Base-by-base conservation (phyloP, 1,140 invertebrate genomes). In the Orussus abietinus region DNA sequence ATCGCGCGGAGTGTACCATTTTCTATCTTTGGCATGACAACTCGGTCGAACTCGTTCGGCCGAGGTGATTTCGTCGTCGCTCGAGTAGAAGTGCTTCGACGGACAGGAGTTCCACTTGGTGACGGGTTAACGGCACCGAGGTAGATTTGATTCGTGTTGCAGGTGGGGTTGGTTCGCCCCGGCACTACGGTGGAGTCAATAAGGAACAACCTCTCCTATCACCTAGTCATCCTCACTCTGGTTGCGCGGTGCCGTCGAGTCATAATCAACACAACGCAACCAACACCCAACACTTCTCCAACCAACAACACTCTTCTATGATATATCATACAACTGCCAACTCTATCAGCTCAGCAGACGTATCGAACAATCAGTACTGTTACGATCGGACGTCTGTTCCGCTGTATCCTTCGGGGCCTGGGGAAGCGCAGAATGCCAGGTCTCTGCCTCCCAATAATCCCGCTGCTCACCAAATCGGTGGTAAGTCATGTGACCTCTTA, bases 81-180 rank as follows among this genome's bases (percentile, higher is more conserved):
- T n/a, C n/a, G n/a, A n/a, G n/a, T n/a, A n/a, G n/a, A n/a, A n/a
- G n/a, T n/a, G n/a, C n/a, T n/a, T n/a, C n/a, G n/a, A n/a, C n/a
- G n/a, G n/a, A n/a, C n/a, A n/a, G n/a, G n/a, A n/a, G n/a, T n/a
- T n/a, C n/a, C n/a, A n/a, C n/a, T n/a, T n/a, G n/a, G n/a, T n/a
- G n/a, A n/a, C n/a, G n/a, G n/a, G n/a, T n/a, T n/a, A n/a, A n/a
- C n/a, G n/a, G n/a, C n/a, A n/a, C n/a, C n/a, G 32, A 59, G 49
- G 52, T 67, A 59, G 64, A 66, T 52, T 53, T 33, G 32, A 41
- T 70, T 61, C 58, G 67, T 75, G 71, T 79, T 79, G 51, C 77
- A 79, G 77, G 78, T 78, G 77, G 76, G 55, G 69, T 79, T 57
- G 72, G 72, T 56, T 78, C 77, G 54, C 76, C 76, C 53, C 72